Evolutionary conservation across 2,113 vertebrate genomes (phyloP).

Genomic region (Merops nubicus): DNA sequence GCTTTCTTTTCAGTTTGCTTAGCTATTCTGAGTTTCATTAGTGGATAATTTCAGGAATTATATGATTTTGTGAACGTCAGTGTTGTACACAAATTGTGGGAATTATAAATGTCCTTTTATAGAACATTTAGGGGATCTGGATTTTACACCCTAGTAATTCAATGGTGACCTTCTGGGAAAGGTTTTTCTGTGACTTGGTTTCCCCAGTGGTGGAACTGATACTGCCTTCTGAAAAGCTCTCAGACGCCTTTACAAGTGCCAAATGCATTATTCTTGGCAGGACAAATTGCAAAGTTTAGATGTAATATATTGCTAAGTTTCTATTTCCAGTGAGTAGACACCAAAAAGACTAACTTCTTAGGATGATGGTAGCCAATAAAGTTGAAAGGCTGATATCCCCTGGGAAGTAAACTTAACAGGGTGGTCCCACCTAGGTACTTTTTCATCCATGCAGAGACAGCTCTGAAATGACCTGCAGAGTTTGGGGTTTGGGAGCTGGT

Average conservation of each 20-base stretch:
- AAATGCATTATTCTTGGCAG: background rate
- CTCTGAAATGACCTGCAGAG: background rate
- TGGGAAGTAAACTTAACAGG: background rate
- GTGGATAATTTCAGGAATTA: background rate
- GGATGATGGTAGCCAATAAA: background rate
- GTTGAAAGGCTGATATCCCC: background rate
- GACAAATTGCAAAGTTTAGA: background rate
- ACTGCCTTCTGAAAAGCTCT: background rate
- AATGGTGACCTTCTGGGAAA: background rate
- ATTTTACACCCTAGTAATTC: background rate
- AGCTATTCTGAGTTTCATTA: background rate
- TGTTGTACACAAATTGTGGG: background rate
- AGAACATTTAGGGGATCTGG: background rate
- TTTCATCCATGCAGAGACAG: background rate
- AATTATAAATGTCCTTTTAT: background rate
- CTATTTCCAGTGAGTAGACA: background rate
- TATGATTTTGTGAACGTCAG: background rate
- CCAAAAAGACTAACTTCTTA: background rate
- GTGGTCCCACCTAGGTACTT: background rate
- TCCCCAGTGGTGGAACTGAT: background rate
- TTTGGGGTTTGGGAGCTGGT: background rate
- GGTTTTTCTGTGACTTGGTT: background rate
- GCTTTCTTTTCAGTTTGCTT: background rate
- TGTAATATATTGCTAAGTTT: background rate
- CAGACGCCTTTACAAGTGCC: background rate